Conservation (phyloP, 2,888 invertebrate species). For the Osmoderma eremita region DNA sequence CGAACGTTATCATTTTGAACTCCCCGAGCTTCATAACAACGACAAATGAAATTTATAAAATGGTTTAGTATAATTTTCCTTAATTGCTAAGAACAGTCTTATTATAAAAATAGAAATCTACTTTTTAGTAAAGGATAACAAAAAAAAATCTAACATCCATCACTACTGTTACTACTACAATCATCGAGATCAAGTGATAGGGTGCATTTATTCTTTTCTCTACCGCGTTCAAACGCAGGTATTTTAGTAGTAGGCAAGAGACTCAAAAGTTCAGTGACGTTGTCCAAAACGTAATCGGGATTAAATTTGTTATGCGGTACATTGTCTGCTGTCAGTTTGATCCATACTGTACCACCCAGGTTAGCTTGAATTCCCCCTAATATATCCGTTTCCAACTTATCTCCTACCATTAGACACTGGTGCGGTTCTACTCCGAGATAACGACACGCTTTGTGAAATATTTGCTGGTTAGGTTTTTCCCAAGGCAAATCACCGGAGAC, state of each 20-base stretch:
- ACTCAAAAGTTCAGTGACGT: conserved; percentile 71
- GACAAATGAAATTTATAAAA: conserved; percentile 15
- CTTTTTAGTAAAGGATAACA: conserved; percentile 6
- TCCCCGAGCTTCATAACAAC: conserved; percentile 5
- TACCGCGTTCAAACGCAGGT: conserved; percentile 49
- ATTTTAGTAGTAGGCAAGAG: conserved; percentile 68
- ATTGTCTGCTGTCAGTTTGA: conserved; percentile 69
- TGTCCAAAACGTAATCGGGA: conserved; percentile 75
- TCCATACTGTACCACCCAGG: conserved; percentile 83
- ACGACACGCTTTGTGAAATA: conserved; percentile 84
- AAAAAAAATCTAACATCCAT: conserved; percentile 64
- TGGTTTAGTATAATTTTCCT: not conserved
- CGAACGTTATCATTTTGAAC: no score
- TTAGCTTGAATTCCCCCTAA: conserved; percentile 64
- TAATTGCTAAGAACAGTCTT: conserved; percentile 21
- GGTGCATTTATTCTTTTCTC: conserved; percentile 44
- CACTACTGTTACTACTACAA: conserved; percentile 64
- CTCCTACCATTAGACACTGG: conserved; percentile 87
- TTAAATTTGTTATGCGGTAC: conserved; percentile 59
- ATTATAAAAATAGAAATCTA: conserved; percentile 39
- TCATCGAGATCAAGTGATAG: conserved; percentile 60
- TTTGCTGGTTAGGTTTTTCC: conserved; percentile 86
- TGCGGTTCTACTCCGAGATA: conserved; percentile 78
- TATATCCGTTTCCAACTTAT: conserved; percentile 89
- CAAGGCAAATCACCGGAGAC: conserved; percentile 86